Evolutionary conservation across 2,888 invertebrate species (phyloP).

Genomic region (Crematogaster levior): DNA sequence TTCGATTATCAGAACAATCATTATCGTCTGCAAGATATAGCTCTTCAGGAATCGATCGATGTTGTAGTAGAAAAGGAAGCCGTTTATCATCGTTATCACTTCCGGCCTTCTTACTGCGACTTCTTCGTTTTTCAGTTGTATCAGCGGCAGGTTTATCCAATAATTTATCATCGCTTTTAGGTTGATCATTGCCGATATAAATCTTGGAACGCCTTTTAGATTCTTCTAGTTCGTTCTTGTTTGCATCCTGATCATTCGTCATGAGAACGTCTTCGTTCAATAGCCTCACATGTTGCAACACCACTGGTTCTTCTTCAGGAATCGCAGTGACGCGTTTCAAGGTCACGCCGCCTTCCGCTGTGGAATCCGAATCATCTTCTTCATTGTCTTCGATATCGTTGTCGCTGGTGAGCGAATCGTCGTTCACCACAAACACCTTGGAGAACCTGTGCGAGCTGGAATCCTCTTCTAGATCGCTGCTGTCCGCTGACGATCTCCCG

Average conservation of each 20-base stretch:
- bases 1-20: conserved; percentile 78
- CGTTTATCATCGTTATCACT: conserved; percentile 47
- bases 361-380: conserved; percentile 78
- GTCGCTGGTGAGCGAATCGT: conserved; percentile 82
- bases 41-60: conserved; percentile 76
- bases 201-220: background rate
- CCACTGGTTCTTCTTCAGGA: conserved; percentile 79
- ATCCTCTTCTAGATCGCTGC: conserved; percentile 84
- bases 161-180: background rate
- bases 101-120: conserved; percentile 50
- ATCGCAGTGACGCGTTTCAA: conserved; percentile 77
- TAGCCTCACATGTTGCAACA: conserved; percentile 78
- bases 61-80: conserved; percentile 57
- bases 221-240: conserved; percentile 18
- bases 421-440: conserved; percentile 85
- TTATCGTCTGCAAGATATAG: conserved; percentile 82
- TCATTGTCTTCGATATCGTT: conserved; percentile 83
- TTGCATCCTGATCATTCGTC: conserved; percentile 33
- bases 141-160: background rate
- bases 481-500: conserved; percentile 83
- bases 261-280: conserved; percentile 77
- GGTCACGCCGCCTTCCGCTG: conserved; percentile 76
- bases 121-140: conserved; percentile 44
- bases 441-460: conserved; percentile 84
- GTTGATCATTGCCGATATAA: background rate